A percentile compares a stretch with the other conserved stretches of the same genome.
phyloP scores from a whole-genome alignment of 2,888 invertebrate genomes.

The Ashinkailepas kermadecensis region DNA sequence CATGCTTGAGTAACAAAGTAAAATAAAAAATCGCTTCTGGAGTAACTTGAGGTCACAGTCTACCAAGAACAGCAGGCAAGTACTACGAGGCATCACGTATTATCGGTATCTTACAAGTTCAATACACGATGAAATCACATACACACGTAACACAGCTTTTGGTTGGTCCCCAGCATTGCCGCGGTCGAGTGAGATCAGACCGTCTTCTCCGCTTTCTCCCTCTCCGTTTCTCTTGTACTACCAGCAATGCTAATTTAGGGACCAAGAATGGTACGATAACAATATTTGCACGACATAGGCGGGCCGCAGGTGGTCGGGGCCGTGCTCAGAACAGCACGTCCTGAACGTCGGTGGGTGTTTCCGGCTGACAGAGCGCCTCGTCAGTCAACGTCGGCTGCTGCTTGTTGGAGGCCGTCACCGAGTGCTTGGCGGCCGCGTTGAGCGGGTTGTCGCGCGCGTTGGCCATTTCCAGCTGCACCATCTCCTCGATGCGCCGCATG shows the following conservation, averaged over 20 bases:
- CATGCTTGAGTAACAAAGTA: background rate
- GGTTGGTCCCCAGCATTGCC: background rate
- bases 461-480: constrained; percentile 20
- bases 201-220: too few species aligned
- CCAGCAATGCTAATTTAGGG: too few species aligned
- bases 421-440: background rate
- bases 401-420: background rate
- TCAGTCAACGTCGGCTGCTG: background rate
- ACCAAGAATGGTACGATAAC: background rate
- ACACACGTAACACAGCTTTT: constrained; percentile 6
- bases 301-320: background rate
- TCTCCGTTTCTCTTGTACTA: too few species aligned
- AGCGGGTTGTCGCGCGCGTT: constrained; percentile 3
- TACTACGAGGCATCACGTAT: background rate
- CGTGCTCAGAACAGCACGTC: background rate
- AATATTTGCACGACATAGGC: background rate
- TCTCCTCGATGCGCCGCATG: constrained; percentile 21
- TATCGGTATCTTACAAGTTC: background rate
- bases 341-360: constrained; percentile 15
- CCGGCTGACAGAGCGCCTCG: background rate
- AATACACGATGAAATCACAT: background rate
- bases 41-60: background rate
- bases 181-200: background rate
- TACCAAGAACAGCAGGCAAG: background rate
- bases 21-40: background rate